Conservation (phyloP, 2,888 invertebrate genomes). For the Calephelis perditalis region DNA sequence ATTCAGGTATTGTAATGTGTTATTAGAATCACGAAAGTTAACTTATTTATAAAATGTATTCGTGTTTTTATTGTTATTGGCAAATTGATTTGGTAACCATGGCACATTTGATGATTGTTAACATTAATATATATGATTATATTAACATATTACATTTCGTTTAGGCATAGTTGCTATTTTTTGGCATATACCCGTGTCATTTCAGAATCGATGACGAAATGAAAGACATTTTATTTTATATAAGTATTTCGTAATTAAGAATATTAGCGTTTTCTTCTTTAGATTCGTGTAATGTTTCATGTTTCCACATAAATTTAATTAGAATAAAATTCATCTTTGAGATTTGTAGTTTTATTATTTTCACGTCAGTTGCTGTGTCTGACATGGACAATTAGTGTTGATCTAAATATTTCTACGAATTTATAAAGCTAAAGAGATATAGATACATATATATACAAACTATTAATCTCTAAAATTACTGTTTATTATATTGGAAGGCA, state of each 20-base stretch:
- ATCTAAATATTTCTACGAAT: too few relatives aligned
- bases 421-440: too few relatives aligned
- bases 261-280: slow-evolving; percentile 76
- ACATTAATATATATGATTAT: slow-evolving; percentile 25
- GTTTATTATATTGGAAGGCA: too few relatives aligned
- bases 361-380: not conserved
- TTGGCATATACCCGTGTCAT: slow-evolving; percentile 16
- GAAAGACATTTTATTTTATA: slow-evolving; percentile 75
- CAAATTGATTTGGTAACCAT: slow-evolving; percentile 6
- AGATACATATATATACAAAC: too few relatives aligned
- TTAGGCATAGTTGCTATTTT: slow-evolving; percentile 44
- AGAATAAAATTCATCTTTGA: slow-evolving; percentile 76
- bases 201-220: slow-evolving; percentile 36
- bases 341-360: slow-evolving; percentile 50
- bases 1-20: slow-evolving; percentile 41
- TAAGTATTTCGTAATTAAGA: slow-evolving; percentile 75
- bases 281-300: slow-evolving; percentile 77
- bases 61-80: slow-evolving; percentile 14
- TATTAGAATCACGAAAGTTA: slow-evolving; percentile 29
- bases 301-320: slow-evolving; percentile 77
- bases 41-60: slow-evolving; percentile 19
- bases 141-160: slow-evolving; percentile 23
- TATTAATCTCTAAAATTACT: too few relatives aligned
- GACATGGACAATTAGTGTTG: too few relatives aligned
- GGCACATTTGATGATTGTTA: slow-evolving; percentile 29